Base-by-base conservation (phyloP, 37 sponge, comb jelly and placozoan species). In the Spongilla lacustris region DNA sequence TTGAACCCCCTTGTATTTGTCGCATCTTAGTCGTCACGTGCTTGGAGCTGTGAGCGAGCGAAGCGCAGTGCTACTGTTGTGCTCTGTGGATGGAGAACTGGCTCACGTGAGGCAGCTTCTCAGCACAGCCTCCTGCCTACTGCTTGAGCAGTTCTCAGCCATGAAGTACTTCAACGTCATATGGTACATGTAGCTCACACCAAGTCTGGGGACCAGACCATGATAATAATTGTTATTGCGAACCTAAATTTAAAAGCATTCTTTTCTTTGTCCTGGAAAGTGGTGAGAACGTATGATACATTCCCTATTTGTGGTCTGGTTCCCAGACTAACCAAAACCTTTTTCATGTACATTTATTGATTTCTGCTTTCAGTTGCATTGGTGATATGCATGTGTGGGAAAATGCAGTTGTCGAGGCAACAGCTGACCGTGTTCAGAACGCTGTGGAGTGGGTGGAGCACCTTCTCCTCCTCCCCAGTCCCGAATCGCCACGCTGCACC, bases 1-100 rank as follows among this genome's bases (percentile, higher is more conserved):
- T n/a, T n/a, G n/a, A n/a, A n/a, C n/a, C 41, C 23, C 4, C 25
- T 11, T 28, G 25, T 9, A 69, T 28, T 27, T 69, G 21, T 14
- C 67, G 14, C 67, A 66, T 66, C 70, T 4, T 50, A 95, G 95
- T 81, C 89, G 95, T 11, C 38, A 71, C 41, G 35, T 33, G 30
- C 89, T 77, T 83, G 95, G 95, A 27, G 84, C 85, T 9, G 41
- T 95, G n/a, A 37, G 68, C 38, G 93, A 83, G 26, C 81, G 68
- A 21, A 68, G 83, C 25, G 84, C 69, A 41, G 84, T 91, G 2
- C 69, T 95, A 29, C 67, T 91, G 26, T 29, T 95, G 67, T 80
- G 80, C 50, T 34, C 81, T 13, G 34, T 71, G 23, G 67, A 36
- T 0, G 29, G 68, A 38, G 83, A 78, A 58, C 69, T 86, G 28